phyloP scores from a whole-genome alignment of 2,888 invertebrate species.

The Catocala nupta region DNA sequence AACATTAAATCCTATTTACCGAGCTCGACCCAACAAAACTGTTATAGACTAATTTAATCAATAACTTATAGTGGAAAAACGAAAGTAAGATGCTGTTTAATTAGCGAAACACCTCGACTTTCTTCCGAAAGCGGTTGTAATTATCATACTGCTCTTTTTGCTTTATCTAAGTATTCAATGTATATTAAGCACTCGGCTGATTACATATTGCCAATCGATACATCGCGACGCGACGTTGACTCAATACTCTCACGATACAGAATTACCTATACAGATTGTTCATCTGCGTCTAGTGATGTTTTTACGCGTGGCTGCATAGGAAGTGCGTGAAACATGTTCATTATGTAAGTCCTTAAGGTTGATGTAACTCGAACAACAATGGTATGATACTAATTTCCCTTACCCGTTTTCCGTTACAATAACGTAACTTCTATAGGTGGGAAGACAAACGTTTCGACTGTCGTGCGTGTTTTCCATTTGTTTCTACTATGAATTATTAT shows the following conservation, averaged over 20 bases:
- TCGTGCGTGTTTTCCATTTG: background rate
- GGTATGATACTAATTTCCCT: background rate
- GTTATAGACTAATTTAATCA: slow-evolving; percentile 23
- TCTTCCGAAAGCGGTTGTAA: slow-evolving; percentile 49
- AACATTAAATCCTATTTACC: background rate
- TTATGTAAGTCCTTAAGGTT: slow-evolving; percentile 29
- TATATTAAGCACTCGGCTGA: slow-evolving; percentile 25
- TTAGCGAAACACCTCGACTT: slow-evolving; percentile 43
- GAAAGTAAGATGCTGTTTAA: slow-evolving; percentile 49
- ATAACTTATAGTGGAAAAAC: slow-evolving; percentile 33
- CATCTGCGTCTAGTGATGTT: slow-evolving; percentile 8
- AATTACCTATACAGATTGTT: background rate
- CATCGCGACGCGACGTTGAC: background rate
- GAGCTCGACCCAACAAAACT: slow-evolving; percentile 1
- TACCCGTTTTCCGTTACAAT: slow-evolving; percentile 5
- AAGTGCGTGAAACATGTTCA: slow-evolving; percentile 29
- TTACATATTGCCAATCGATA: slow-evolving; percentile 6
- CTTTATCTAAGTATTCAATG: slow-evolving; percentile 39
- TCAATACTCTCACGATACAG: too few species aligned
- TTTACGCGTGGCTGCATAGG: slow-evolving; percentile 23
- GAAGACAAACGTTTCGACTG: too few species aligned
- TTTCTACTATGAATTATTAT: slow-evolving; percentile 18
- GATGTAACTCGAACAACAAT: slow-evolving; percentile 15
- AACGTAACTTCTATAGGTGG: slow-evolving; percentile 1
- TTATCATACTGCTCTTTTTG: slow-evolving; percentile 39